These are phyloP conservation scores for Megaceryle maxima DNA, from an alignment of 2,113 vertebrate species.

Conservation along the genomic window DNA sequence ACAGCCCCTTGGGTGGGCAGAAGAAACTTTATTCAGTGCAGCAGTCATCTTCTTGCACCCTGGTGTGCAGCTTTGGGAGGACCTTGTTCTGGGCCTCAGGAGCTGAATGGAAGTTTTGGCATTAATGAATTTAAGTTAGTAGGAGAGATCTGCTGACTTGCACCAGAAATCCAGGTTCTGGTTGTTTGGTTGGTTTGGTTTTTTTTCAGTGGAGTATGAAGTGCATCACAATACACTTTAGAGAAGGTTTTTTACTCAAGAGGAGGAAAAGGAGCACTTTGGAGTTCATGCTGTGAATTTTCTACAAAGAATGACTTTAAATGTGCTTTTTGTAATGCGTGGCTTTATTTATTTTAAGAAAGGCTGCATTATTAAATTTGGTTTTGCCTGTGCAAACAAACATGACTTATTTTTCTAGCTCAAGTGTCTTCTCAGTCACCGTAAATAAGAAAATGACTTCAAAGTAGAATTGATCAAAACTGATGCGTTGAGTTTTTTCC, in stretches of 20 bases:
- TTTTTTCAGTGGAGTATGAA: neutral
- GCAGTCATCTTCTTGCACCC: neutral
- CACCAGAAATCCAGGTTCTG: neutral
- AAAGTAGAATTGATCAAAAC: conserved; percentile 26
- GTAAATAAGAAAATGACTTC: conserved; percentile 23
- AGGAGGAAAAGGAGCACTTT: neutral
- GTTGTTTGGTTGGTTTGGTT: neutral
- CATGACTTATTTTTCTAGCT: conserved; percentile 31
- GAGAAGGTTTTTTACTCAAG: neutral
- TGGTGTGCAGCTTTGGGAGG: neutral
- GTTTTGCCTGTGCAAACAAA: conserved; percentile 35
- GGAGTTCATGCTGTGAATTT: neutral
- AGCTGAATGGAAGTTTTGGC: neutral
- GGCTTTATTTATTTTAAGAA: neutral
- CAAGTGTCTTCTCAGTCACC: conserved; percentile 34
- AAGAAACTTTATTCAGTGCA: neutral
- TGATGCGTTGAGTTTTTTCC: neutral
- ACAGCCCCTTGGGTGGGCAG: neutral
- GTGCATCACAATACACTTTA: fast-evolving
- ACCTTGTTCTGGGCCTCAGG: neutral
- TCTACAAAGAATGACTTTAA: neutral
- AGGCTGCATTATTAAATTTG: conserved; percentile 15
- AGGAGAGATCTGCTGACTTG: neutral
- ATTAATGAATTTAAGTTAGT: fast-evolving
- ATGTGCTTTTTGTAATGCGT: neutral